Conservation (phyloP, 2,113 vertebrate species). For the Aspidoscelis tigris region DNA sequence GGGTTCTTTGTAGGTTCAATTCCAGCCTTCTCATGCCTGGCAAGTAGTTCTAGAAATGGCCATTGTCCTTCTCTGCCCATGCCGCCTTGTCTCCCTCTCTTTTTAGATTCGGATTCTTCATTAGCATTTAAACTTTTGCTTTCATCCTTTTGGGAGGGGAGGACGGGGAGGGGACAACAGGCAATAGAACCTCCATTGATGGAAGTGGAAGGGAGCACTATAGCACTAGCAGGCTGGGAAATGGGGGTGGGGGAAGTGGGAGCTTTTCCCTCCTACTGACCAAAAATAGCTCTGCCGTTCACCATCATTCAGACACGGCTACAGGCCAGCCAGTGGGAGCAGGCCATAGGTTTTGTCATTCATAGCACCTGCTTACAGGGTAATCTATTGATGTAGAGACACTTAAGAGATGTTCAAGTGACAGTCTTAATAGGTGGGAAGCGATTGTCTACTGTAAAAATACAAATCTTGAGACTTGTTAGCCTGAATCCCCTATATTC, state of each 20-base stretch:
- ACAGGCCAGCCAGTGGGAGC: not conserved
- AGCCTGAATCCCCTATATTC: not conserved
- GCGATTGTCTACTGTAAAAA: not conserved
- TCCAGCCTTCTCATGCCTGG: slow-evolving; percentile 29
- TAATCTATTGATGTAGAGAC: not conserved
- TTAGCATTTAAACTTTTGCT: not conserved
- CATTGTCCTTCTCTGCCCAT: slow-evolving; percentile 13
- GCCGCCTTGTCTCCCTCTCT: not conserved
- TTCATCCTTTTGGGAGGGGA: no score
- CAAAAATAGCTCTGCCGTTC: not conserved
- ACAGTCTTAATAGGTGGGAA: not conserved
- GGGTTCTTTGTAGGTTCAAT: not conserved
- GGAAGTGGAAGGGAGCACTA: not conserved
- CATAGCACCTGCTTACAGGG: not conserved
- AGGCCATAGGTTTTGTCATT: not conserved
- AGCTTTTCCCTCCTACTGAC: no score
- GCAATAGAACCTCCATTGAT: not conserved
- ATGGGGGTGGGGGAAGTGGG: not conserved
- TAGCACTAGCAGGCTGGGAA: not conserved
- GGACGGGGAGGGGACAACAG: not conserved
- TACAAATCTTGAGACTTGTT: not conserved
- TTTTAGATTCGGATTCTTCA: not conserved
- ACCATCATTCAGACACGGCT: not conserved
- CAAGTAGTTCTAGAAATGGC: slow-evolving; percentile 17
- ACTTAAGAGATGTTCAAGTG: not conserved